Evolutionary conservation across 2,113 vertebrate species (phyloP).

Genomic region (Bufo bufo): DNA sequence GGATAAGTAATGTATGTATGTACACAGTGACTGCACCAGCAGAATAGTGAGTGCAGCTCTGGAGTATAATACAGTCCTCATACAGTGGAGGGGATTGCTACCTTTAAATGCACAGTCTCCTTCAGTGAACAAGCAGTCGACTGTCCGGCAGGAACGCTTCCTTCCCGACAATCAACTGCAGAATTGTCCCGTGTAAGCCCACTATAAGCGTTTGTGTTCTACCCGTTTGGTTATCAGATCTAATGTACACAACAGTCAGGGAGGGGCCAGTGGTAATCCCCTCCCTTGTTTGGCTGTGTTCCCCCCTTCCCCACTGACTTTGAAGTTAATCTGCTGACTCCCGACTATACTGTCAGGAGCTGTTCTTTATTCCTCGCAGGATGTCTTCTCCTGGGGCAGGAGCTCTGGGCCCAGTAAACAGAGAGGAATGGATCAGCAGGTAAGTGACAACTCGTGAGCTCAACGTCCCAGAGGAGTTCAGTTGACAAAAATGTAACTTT

Average conservation of each 20-base stretch:
- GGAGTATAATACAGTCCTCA: too few species aligned
- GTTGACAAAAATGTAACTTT: constrained; percentile 7
- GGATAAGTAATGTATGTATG: not conserved
- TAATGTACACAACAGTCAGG: too few species aligned
- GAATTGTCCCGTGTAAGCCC: too few species aligned
- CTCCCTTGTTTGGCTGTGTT: not conserved
- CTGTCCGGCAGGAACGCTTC: too few species aligned
- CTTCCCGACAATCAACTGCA: too few species aligned
- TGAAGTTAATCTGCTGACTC: constrained; percentile 6
- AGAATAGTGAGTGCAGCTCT: too few species aligned
- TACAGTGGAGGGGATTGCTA: too few species aligned
- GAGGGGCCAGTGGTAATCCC: not conserved
- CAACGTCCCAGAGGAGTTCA: constrained; percentile 1
- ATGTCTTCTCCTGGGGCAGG: not conserved
- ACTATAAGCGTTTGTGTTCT: too few species aligned
- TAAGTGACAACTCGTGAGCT: constrained; percentile 21
- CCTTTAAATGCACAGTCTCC: too few species aligned
- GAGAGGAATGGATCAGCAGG: constrained; percentile 25
- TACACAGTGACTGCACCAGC: not conserved
- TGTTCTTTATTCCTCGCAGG: not conserved
- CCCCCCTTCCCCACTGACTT: too few species aligned
- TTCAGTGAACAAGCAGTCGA: too few species aligned
- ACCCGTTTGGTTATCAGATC: too few species aligned
- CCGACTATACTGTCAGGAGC: not conserved
- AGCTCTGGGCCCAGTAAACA: not conserved